Base-by-base conservation (phyloP, 2,113 vertebrate genomes). In the Phycodurus eques region DNA sequence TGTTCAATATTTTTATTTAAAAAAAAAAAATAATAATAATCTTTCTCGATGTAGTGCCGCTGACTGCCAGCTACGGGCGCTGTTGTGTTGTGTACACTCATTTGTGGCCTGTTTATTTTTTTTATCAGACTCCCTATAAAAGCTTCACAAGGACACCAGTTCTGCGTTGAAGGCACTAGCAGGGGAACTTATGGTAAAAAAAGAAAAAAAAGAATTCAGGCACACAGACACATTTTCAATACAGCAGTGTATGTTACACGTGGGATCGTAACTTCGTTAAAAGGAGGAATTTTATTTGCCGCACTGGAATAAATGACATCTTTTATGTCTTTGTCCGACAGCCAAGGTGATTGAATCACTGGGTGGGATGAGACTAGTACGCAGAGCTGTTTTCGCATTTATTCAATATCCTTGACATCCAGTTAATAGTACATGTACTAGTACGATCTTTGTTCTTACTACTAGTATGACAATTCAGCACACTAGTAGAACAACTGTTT, bases 41-140 rank as follows among this genome's bases (percentile, higher is more conserved):
- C 3, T 19, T 20, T 49, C 13, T 14, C 5, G 44, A 17, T 27
- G 22, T 46, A 17, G 14, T 66, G 12, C 63, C 5, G 2, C 0
- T 64, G n/a, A 3, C 15, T 5, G 19, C 87, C 89, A 81, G 69
- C 69, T 89, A 86, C 77, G 86, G 85, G 84, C 77, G 69, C 73
- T 83, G 80, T 47, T 65, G 53, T 22, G 9, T 35, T 14, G 20
- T 9, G 5, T 65, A 56, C 53, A 51, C 15, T 42, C 17, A n/a
- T 19, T 13, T 49, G 39, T 57, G n/a, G 68, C 78, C 77, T 61
- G 31, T 49, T 76, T 77, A 39, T 54, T 53, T 61, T n/a, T 70
- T 80, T n/a, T 20, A 43, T 71, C 70, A 76, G 74, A 39, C 13
- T 64, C 19, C 27, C 5, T 8, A 22, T 47, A 46, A 68, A 62